Percentiles rank a stretch among this genome's conserved stretches.
Evolutionary conservation across 2,797 vertebrate genomes (phyloP).

Genomic region (Enteromius trimaculatus): DNA sequence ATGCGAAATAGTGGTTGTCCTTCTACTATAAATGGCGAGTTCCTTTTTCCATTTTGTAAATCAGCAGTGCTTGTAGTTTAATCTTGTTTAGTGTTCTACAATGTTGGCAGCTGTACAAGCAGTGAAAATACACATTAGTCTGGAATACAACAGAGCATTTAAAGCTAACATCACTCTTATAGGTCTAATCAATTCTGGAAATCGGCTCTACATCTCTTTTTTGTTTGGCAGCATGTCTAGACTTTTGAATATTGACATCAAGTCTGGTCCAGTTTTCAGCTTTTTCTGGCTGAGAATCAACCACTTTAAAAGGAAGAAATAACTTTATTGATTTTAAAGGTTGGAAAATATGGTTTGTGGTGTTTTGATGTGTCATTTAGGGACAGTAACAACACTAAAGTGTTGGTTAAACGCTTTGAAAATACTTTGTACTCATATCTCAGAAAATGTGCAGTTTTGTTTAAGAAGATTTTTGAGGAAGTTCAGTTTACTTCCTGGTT

Average conservation of each 20-base stretch:
- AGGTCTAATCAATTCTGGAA: slow-evolving; percentile 51
- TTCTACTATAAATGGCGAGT: slow-evolving; percentile 61
- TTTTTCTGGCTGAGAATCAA: neutral
- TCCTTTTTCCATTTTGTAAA: slow-evolving; percentile 59
- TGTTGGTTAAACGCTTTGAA: neutral
- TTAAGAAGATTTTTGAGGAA: neutral
- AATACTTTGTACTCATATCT: neutral
- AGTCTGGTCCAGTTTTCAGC: neutral
- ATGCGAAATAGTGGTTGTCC: slow-evolving; percentile 64
- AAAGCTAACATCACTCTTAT: slow-evolving; percentile 58
- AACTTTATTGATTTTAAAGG: neutral
- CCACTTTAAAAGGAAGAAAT: neutral
- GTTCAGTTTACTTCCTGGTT: neutral
- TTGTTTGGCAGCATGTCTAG: slow-evolving; percentile 39
- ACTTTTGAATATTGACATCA: neutral
- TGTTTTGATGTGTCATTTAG: neutral
- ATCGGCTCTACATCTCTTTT: slow-evolving; percentile 53
- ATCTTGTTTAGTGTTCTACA: slow-evolving; percentile 68
- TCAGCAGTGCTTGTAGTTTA: slow-evolving; percentile 59
- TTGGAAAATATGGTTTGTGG: neutral
- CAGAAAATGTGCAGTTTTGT: neutral
- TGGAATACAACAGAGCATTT: slow-evolving; percentile 59
- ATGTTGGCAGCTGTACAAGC: slow-evolving; percentile 68
- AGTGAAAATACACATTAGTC: slow-evolving; percentile 60
- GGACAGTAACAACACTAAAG: neutral